These are phyloP conservation scores for Tolypeutes matacus DNA, from an alignment of 2,797 vertebrate genomes.

Conservation along the genomic window DNA sequence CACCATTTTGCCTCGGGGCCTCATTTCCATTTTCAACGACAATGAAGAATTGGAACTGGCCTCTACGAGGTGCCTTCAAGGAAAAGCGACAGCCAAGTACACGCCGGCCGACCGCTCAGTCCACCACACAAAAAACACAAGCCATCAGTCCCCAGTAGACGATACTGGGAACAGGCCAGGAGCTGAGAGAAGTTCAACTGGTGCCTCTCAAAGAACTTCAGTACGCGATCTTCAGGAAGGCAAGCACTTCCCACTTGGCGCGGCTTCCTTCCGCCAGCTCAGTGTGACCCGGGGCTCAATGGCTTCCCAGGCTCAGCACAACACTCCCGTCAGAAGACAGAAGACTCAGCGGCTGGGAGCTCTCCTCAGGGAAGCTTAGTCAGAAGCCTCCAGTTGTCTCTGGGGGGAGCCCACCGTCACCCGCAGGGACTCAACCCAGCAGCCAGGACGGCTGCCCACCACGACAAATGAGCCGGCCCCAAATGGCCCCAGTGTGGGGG, in stretches of 20 bases:
- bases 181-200: neutral
- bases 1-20: neutral
- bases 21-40: slow-evolving; percentile 55
- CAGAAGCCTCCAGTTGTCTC: neutral
- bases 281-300: rapidly evolving
- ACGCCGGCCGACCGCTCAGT: rapidly evolving
- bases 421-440: neutral
- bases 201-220: neutral
- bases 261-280: neutral
- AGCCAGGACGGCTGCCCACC: rapidly evolving
- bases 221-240: neutral
- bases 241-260: rapidly evolving
- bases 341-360: rapidly evolving
- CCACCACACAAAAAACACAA: neutral
- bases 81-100: neutral
- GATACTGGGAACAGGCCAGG: neutral
- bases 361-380: neutral
- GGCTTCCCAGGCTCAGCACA: rapidly evolving
- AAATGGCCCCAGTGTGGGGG: rapidly evolving
- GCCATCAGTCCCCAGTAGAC: neutral
- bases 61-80: neutral
- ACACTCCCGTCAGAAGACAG: rapidly evolving
- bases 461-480: neutral
- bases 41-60: slow-evolving; percentile 37
- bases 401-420: no score